These are phyloP conservation scores for Rhodophaea formosa DNA, from an alignment of 2,888 invertebrate species.

Conservation along the genomic window DNA sequence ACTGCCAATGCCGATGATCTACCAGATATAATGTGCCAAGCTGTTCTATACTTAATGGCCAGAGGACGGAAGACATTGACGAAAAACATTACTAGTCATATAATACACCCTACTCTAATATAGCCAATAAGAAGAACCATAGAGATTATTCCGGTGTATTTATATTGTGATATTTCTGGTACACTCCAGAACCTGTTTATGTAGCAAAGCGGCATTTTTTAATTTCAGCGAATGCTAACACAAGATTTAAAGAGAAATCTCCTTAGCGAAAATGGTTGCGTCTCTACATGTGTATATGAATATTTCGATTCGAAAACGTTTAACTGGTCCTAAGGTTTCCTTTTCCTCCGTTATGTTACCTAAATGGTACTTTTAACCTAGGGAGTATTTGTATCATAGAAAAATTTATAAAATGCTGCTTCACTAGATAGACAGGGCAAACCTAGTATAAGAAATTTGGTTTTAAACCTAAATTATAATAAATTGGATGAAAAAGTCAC, in stretches of 20 bases:
- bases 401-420: not conserved
- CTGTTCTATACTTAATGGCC: not conserved
- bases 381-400: not conserved
- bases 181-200: slow-evolving; percentile 25
- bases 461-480: slow-evolving; percentile 45
- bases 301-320: too few species aligned
- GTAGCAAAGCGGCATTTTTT: slow-evolving; percentile 17
- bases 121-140: slow-evolving; percentile 31
- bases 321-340: too few species aligned
- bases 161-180: slow-evolving; percentile 53
- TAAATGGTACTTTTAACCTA: too few species aligned
- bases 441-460: slow-evolving; percentile 47
- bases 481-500: slow-evolving; percentile 29
- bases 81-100: slow-evolving; percentile 42
- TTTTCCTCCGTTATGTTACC: too few species aligned
- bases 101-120: slow-evolving; percentile 34
- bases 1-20: not conserved
- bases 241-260: not conserved
- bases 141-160: slow-evolving; percentile 32
- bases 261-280: too few species aligned
- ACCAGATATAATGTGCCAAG: not conserved
- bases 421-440: not conserved
- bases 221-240: not conserved
- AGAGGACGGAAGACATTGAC: slow-evolving; percentile 8
- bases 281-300: too few species aligned